A percentile compares a stretch with the other conserved stretches of the same genome.
Evolutionary conservation across 2,113 vertebrate genomes (phyloP).

Genomic region (Lophochroa leadbeateri): DNA sequence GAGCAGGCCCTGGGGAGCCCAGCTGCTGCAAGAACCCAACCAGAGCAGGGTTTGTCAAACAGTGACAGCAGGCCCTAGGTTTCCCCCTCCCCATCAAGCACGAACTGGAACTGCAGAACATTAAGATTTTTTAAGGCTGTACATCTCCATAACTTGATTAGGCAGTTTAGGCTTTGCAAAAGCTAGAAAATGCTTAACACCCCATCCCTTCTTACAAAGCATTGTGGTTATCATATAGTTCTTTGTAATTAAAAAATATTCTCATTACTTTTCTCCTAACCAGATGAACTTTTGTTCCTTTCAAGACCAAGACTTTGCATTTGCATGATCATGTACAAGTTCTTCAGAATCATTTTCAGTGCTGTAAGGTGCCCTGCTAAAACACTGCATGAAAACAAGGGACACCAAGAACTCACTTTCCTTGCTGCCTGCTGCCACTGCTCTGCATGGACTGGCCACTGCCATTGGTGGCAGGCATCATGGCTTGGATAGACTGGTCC

Average conservation of each 20-base stretch:
- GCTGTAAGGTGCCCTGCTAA: not conserved
- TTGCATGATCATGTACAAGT: rapidly evolving
- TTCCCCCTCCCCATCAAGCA: not conserved
- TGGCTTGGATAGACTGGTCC: constrained; percentile 56
- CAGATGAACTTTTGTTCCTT: not conserved
- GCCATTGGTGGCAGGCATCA: not conserved
- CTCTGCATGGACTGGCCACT: not conserved
- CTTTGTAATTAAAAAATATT: not conserved
- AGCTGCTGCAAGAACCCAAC: not conserved
- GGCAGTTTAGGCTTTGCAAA: not conserved
- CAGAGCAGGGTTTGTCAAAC: constrained; percentile 44
- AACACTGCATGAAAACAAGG: not conserved
- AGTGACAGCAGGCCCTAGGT: not conserved
- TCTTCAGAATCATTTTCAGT: not conserved
- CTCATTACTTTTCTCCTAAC: not conserved
- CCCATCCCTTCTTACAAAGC: not conserved
- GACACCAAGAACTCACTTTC: constrained; percentile 36
- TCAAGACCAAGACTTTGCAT: not conserved
- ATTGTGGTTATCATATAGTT: not conserved
- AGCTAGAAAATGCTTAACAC: not conserved
- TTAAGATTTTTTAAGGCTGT: not conserved
- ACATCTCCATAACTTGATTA: not conserved
- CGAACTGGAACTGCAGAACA: not conserved
- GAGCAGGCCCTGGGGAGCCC: not conserved
- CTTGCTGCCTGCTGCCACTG: constrained; percentile 44